These are phyloP conservation scores for Caenorhabditis sp. DNA, from an alignment of 2,888 invertebrate genomes.

Conservation along the genomic window DNA sequence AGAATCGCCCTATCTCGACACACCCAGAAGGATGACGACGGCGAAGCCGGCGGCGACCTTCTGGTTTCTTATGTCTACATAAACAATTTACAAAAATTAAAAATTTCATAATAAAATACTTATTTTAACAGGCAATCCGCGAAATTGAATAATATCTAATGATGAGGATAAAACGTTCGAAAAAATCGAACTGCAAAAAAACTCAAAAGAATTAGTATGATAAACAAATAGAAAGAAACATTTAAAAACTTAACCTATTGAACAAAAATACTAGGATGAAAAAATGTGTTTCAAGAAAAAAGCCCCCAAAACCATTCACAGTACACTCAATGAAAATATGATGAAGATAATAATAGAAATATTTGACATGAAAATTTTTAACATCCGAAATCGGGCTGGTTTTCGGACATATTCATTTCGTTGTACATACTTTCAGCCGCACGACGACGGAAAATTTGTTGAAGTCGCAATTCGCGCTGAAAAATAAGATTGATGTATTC, in stretches of 20 bases:
- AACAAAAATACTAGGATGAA: not conserved
- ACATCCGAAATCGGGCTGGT: not conserved
- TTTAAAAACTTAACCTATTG: not conserved
- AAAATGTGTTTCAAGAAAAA: not conserved
- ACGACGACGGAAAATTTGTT: slow-evolving; percentile 28
- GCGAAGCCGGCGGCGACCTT: too few relatives aligned
- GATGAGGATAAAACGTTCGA: not conserved
- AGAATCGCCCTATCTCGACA: too few relatives aligned
- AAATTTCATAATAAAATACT: not conserved
- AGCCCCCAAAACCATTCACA: not conserved
- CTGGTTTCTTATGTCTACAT: too few relatives aligned
- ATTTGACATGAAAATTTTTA: not conserved
- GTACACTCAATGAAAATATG: not conserved
- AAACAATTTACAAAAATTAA: not conserved
- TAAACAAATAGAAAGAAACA: not conserved
- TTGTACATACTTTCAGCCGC: not conserved
- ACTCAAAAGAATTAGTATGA: not conserved
- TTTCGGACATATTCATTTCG: not conserved
- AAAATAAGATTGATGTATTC: not conserved
- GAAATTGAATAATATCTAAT: not conserved
- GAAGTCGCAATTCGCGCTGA: slow-evolving; percentile 23
- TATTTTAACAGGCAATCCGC: not conserved
- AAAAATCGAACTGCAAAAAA: not conserved
- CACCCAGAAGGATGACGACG: too few relatives aligned
- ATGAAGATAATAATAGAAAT: not conserved